Evolutionary conservation across 23 tunicate species (phyloP).

Genomic region (Styela plicata): DNA sequence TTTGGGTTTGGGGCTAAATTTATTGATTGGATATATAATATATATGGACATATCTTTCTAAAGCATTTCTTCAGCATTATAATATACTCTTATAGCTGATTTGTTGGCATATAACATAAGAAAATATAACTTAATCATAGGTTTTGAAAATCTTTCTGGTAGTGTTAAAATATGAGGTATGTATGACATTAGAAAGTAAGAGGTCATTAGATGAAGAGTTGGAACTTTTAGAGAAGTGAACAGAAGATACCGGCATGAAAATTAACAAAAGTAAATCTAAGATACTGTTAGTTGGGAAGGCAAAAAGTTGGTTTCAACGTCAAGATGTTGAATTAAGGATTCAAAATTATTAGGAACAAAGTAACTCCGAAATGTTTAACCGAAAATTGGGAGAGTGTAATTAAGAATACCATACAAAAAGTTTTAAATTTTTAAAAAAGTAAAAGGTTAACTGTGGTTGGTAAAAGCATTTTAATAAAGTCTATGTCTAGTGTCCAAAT

Average conservation of each 20-base stretch:
- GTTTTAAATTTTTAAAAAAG: neutral
- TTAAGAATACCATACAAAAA: neutral
- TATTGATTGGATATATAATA: neutral
- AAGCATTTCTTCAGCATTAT: neutral
- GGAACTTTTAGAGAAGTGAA: neutral
- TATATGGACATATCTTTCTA: neutral
- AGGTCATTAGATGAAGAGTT: neutral
- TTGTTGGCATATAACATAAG: neutral
- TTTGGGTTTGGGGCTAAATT: neutral
- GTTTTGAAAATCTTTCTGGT: neutral
- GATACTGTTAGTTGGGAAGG: neutral
- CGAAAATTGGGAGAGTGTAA: neutral
- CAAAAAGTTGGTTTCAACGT: neutral
- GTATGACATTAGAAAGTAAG: neutral
- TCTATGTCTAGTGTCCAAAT: neutral
- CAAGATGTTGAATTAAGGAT: neutral
- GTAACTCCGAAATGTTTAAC: no score
- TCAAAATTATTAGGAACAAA: neutral
- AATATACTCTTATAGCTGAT: neutral
- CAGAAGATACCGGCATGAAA: neutral
- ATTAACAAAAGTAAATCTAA: neutral
- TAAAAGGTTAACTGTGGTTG: neutral
- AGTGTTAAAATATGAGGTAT: neutral
- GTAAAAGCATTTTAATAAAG: neutral
- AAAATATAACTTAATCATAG: neutral